Base-by-base conservation (phyloP, 2,113 vertebrate species). In the Cnemophilus loriae region DNA sequence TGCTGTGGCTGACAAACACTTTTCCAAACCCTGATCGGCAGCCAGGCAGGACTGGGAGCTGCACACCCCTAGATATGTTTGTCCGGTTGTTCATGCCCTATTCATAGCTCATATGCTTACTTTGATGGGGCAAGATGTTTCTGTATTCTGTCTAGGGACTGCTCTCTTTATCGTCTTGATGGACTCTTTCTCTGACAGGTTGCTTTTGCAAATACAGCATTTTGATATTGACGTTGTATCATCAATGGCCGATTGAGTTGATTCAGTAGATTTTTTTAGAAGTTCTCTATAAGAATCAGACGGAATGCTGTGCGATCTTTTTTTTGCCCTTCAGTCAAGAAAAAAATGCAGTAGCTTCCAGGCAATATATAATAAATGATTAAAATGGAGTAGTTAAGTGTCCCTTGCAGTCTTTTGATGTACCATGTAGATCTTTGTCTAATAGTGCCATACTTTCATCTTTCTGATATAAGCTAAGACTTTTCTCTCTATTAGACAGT, bases 31-130 rank as follows among this genome's bases (percentile, higher is more conserved):
- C 12, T 55, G 10, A 20, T 23, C 0, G 0, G 22, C 22, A 53
- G 15, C 30, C 28, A 10, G 19, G 13, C 33, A 59, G 19, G 18
- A 13, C 16, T 22, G 27, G 33, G 30, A 74, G 55, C 7, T 84
- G 26, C 16, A 33, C 3, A 13, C 3, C 1, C 0, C 22, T 28
- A 27, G 35, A 32, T 6, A 4, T 7, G 0, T 42, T 71, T 79
- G 33, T 32, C 65, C 47, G n/a, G 28, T 39, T 55, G 4, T n/a
- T 81, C 30, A 7, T 35, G 22, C 2, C 1, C 1, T 53, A 5
- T 52, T 67, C 55, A 19, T 30, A 84, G n/a, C 14, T 26, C 20
- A 74, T 30, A 27, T 32, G 55, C 10, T 4, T 61, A 32, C 32
- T 74, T 87, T 30, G 30, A 22, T 5, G 13, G 9, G 3, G 18